phyloP scores from a whole-genome alignment of 1,140 invertebrate species.

The Drosophila lowei region DNA sequence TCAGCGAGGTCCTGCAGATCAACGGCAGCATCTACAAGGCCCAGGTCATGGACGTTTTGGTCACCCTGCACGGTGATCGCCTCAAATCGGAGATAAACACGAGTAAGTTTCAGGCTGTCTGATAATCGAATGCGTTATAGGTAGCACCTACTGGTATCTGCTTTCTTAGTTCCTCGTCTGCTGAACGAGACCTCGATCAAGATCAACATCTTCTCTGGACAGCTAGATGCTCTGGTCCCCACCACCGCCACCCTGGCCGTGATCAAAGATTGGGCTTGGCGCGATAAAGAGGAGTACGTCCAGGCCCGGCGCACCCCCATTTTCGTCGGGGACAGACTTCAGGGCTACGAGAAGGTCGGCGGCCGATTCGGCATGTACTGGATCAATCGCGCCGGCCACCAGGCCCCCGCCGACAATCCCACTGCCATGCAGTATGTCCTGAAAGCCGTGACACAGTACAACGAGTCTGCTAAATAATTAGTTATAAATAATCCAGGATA shows the following conservation, averaged over 20 bases:
- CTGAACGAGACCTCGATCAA: slow-evolving; percentile 86
- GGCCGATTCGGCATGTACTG: slow-evolving; percentile 89
- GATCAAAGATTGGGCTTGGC: slow-evolving; percentile 89
- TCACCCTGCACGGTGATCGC: slow-evolving; percentile 87
- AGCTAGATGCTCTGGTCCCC: slow-evolving; percentile 88
- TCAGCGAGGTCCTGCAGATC: slow-evolving; percentile 87
- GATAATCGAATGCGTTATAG: background rate
- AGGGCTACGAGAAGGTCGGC: slow-evolving; percentile 87
- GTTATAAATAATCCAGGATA: background rate
- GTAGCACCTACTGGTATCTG: background rate
- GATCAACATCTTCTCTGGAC: slow-evolving; percentile 75
- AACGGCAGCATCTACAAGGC: slow-evolving; percentile 72
- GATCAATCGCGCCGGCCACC: slow-evolving; percentile 87
- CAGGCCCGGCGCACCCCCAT: slow-evolving; percentile 84
- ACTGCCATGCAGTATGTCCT: slow-evolving; percentile 69
- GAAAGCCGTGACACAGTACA: slow-evolving; percentile 30
- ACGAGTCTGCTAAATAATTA: background rate
- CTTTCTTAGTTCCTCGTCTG: slow-evolving; percentile 87
- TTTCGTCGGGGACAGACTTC: slow-evolving; percentile 84
- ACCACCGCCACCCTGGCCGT: slow-evolving; percentile 87
- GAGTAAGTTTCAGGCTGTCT: slow-evolving; percentile 82
- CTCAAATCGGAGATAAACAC: slow-evolving; percentile 91
- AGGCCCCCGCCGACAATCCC: slow-evolving; percentile 83
- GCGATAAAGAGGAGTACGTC: slow-evolving; percentile 84
- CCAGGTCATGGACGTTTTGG: slow-evolving; percentile 89